Evolutionary conservation across 2,797 vertebrate genomes (phyloP), one percentile per base, ranked within the genome.

Genomic region (Novumbra hubbsi): DNA sequence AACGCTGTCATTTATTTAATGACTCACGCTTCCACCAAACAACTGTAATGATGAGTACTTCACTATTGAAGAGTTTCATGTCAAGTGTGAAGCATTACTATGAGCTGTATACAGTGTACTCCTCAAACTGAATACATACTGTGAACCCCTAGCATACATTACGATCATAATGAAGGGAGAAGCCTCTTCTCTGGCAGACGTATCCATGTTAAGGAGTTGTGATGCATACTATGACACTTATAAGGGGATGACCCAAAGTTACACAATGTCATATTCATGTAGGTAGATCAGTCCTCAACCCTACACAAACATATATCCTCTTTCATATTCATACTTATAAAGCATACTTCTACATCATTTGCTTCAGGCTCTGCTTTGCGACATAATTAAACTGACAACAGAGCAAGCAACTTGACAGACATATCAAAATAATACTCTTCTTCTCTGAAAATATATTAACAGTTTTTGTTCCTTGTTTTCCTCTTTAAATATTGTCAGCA

Each of bases 351-450:
- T 93, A 90, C 86, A 92, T 91, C 74, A 85, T 92, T 92, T 93
- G 89, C 91, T 92, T 92, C 78, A 82, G 88, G 86, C 93, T 94
- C 92, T 90, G 90, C 78, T 65, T 89, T 89, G 91, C 91, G 87
- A 93, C 90, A 87, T 70, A 45, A 45, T 85, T 90, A 85, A 87
- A 89, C 86, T 92, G 83, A 67, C 89, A 88, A 92, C 92, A 94
- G 93, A 93, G 94, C 92, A 93, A 95, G 93, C 94, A 93, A 93
- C 90, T 83, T 87, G 86, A 93, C 91, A 73, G 83, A 90, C 85
- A 92, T 94, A 93, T 92, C 89, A 94, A 95, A 95, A 95, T 95
- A 94, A 95, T 92, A 95, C 93, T 94, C 92, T 90, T 92, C 83
- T 89, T 91, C 90, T 92, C 85, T 88, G 91, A 94, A 95, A 94